Evolutionary conservation across 2,113 vertebrate species (phyloP).

Genomic region (Procavia capensis): DNA sequence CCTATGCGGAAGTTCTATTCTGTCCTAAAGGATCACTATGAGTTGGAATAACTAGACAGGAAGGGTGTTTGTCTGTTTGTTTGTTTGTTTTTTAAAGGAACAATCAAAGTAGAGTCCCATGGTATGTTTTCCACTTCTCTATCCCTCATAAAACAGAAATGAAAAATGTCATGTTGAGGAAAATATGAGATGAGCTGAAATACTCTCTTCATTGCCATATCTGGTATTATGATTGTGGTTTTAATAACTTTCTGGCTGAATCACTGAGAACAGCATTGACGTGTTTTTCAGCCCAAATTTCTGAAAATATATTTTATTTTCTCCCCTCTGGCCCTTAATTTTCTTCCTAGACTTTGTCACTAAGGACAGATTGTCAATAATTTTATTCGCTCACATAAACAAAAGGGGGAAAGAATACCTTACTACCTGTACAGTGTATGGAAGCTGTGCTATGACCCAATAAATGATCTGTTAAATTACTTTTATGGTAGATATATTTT

Average conservation of each 20-base stretch:
- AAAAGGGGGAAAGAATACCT: constrained; percentile 68
- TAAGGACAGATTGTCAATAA: constrained; percentile 64
- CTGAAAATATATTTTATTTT: constrained; percentile 67
- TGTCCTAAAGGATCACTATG: too few species aligned
- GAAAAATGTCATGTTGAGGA: constrained; percentile 47
- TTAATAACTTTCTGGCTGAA: constrained; percentile 74
- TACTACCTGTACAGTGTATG: constrained; percentile 29
- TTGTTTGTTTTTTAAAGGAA: too few species aligned
- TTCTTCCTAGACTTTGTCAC: constrained; percentile 69
- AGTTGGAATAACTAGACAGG: too few species aligned
- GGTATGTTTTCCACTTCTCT: background rate
- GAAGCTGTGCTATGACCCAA: constrained; percentile 37
- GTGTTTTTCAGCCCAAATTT: constrained; percentile 73
- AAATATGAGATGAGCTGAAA: constrained; percentile 51
- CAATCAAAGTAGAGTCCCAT: background rate
- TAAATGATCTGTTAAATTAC: constrained; percentile 74
- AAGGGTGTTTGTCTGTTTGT: too few species aligned
- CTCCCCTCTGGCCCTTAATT: constrained; percentile 63
- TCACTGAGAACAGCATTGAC: constrained; percentile 60
- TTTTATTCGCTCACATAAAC: constrained; percentile 61
- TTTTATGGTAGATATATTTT: constrained; percentile 63
- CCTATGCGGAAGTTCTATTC: too few species aligned
- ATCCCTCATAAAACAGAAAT: constrained; percentile 39
- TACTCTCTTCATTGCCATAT: constrained; percentile 35
- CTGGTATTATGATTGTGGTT: constrained; percentile 52